A percentile compares a stretch with the other conserved stretches of the same genome.
These are phyloP conservation scores for Dynastes tityus DNA, from an alignment of 2,888 invertebrate genomes.

Conservation along the genomic window DNA sequence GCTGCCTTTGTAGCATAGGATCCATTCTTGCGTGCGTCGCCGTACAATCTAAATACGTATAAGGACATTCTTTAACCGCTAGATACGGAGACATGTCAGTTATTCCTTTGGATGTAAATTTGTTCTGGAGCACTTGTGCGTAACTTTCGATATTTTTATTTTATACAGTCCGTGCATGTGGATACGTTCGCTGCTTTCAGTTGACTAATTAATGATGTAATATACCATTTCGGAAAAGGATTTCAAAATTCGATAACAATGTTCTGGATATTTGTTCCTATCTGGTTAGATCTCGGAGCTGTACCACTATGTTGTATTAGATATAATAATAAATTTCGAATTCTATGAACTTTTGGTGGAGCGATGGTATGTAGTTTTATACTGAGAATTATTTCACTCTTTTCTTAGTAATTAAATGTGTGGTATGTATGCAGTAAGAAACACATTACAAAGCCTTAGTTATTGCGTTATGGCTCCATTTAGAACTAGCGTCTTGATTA, in stretches of 20 bases:
- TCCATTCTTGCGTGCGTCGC: slow-evolving; percentile 68
- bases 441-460: background rate
- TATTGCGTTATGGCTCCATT: no score
- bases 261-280: slow-evolving; percentile 17
- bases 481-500: no score
- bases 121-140: slow-evolving; percentile 67
- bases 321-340: slow-evolving; percentile 2
- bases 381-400: background rate
- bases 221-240: slow-evolving; percentile 14
- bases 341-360: background rate
- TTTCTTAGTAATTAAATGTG: background rate
- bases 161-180: slow-evolving; percentile 25
- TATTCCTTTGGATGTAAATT: slow-evolving; percentile 71
- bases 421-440: slow-evolving; percentile 7
- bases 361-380: background rate
- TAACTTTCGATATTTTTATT: slow-evolving; percentile 59
- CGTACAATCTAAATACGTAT: slow-evolving; percentile 69
- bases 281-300: background rate
- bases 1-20: slow-evolving; percentile 68
- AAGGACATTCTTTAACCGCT: slow-evolving; percentile 69
- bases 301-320: background rate
- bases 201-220: slow-evolving; percentile 42
- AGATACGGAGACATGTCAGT: slow-evolving; percentile 70
- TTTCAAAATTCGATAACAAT: slow-evolving; percentile 40
- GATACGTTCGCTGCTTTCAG: slow-evolving; percentile 32